Percentiles rank a stretch among this genome's conserved stretches.
These are phyloP conservation scores for Girardinichthys multiradiatus DNA, from an alignment of 2,113 vertebrate genomes.

Conservation along the genomic window DNA sequence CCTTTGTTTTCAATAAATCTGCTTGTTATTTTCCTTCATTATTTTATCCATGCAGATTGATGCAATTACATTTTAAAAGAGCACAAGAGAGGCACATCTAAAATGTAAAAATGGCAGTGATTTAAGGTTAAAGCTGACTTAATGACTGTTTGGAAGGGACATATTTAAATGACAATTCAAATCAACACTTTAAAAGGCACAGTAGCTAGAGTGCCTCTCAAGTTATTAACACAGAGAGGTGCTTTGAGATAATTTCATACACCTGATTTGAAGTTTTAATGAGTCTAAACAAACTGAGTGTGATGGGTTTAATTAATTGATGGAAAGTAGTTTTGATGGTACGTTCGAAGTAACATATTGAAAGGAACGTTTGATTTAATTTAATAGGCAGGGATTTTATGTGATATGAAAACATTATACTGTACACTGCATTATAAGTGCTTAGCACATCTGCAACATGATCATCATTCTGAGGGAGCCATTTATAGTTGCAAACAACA, in stretches of 20 bases:
- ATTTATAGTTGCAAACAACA: conserved; percentile 14
- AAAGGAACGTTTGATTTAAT: neutral
- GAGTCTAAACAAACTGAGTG: conserved; percentile 7
- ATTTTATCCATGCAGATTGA: neutral
- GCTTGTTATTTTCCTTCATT: conserved; percentile 8
- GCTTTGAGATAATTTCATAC: conserved; percentile 22
- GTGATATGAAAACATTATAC: neutral
- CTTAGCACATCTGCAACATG: neutral
- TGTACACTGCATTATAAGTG: neutral
- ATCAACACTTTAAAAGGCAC: conserved; percentile 21
- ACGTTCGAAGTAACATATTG: neutral
- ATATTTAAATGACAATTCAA: conserved; percentile 27
- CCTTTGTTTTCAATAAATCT: conserved; percentile 5
- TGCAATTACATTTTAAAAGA: neutral
- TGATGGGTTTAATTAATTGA: conserved; percentile 5
- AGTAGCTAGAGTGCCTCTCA: conserved; percentile 3
- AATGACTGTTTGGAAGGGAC: conserved; percentile 2
- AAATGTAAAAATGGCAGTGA: neutral
- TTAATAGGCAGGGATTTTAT: neutral
- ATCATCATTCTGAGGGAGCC: conserved; percentile 1
- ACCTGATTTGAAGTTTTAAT: conserved; percentile 22
- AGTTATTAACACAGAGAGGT: conserved; percentile 11
- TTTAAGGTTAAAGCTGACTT: neutral
- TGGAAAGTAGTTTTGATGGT: neutral
- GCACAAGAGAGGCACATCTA: conserved; percentile 1